These are phyloP conservation scores for Opisthograptis luteolata DNA, from an alignment of 2,888 invertebrate species.

Conservation along the genomic window DNA sequence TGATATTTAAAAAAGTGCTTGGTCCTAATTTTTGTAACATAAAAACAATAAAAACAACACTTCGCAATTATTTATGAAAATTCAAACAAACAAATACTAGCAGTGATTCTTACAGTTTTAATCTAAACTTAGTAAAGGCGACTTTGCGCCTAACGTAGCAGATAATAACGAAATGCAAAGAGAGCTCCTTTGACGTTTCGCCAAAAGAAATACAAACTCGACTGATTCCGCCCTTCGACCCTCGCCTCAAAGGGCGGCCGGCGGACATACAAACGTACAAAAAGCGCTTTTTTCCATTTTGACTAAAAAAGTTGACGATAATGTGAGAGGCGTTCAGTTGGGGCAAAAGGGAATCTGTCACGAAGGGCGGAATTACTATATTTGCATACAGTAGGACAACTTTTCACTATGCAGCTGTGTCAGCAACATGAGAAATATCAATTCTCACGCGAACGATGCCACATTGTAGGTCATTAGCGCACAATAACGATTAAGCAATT, in stretches of 20 bases:
- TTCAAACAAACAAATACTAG: conserved; percentile 3
- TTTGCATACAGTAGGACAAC: conserved; percentile 1
- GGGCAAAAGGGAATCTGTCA: conserved; percentile 38
- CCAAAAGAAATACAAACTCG: conserved; percentile 15
- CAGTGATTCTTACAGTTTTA: conserved; percentile 15
- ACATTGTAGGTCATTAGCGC: no score
- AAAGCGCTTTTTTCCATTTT: conserved; percentile 31
- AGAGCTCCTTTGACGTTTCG: conserved; percentile 14
- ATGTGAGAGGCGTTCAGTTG: conserved; percentile 36
- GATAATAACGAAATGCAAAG: conserved; percentile 22
- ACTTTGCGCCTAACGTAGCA: conserved; percentile 14
- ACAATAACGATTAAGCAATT: no score
- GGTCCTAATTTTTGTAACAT: no score
- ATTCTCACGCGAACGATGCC: no score
- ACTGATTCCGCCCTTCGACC: conserved; percentile 19
- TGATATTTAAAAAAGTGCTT: no score
- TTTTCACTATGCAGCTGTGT: background rate
- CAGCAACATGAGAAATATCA: background rate
- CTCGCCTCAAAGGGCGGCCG: conserved; percentile 8
- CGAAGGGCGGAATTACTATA: conserved; percentile 15
- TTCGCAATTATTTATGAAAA: no score
- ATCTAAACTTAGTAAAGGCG: conserved; percentile 6
- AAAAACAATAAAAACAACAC: background rate
- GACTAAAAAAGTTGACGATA: conserved; percentile 38
- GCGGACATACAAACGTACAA: conserved; percentile 28